Evolutionary conservation across 64 coral and sea anemone species (phyloP).

Genomic region (Pachyseris speciosa): DNA sequence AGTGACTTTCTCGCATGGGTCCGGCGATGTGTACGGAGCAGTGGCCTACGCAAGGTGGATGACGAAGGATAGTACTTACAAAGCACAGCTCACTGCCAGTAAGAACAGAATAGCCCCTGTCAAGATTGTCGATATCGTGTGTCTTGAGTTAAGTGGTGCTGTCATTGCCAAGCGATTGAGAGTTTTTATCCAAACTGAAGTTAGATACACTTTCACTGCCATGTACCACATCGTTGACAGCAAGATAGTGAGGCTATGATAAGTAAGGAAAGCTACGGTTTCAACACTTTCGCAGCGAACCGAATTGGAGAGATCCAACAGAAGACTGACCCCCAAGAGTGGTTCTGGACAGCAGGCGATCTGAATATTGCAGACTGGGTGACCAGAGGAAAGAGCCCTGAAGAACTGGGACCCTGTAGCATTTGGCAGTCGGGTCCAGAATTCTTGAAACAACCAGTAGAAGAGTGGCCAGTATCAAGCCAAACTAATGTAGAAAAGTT

Average conservation of each 20-base stretch:
- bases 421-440: conserved; percentile 1
- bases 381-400: neutral
- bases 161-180: conserved; percentile 32
- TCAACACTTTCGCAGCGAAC: conserved; percentile 1
- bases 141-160: conserved; percentile 29
- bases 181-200: conserved; percentile 43
- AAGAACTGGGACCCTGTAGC: neutral
- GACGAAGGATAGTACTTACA: neutral
- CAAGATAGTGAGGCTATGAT: conserved; percentile 59
- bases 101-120: conserved; percentile 14
- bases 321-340: neutral
- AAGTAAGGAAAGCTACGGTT: conserved; percentile 9
- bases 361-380: conserved; percentile 19
- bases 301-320: conserved; percentile 13
- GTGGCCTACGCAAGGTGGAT: conserved; percentile 30
- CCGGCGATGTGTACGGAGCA: neutral
- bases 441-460: conserved; percentile 11
- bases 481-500: neutral
- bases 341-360: conserved; percentile 15
- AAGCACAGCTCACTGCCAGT: neutral
- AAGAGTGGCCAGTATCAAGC: neutral
- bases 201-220: conserved; percentile 10
- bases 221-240: conserved; percentile 17
- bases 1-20: neutral
- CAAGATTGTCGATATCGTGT: conserved; percentile 23